Conservation (phyloP, 35 echinoderm and acorn worm genomes). For the Amphiura filiformis region DNA sequence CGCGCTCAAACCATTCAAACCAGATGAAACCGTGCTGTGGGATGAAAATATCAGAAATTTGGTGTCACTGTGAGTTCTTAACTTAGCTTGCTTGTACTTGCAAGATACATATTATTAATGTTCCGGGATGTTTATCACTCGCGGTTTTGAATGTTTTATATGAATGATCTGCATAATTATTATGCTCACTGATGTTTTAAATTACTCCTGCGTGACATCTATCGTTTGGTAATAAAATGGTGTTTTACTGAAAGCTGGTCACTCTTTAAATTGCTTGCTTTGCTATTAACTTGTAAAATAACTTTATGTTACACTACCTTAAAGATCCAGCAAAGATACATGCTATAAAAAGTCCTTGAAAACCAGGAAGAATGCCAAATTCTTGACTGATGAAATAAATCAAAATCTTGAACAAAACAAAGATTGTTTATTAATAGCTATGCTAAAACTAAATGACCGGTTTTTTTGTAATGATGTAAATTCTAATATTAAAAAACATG, state of each 20-base stretch:
- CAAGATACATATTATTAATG: background rate
- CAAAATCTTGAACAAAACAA: constrained; percentile 40
- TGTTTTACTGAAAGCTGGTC: too few relatives aligned
- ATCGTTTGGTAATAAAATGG: too few relatives aligned
- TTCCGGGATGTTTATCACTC: background rate
- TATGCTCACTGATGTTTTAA: too few relatives aligned
- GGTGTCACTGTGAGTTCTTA: background rate
- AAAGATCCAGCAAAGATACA: constrained; percentile 48
- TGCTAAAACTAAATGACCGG: too few relatives aligned
- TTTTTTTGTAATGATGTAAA: too few relatives aligned
- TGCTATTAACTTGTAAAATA: too few relatives aligned
- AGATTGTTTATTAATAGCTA: background rate
- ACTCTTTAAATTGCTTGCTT: too few relatives aligned
- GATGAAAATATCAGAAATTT: background rate
- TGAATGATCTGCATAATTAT: too few relatives aligned
- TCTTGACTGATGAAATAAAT: constrained; percentile 60
- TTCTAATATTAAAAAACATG: too few relatives aligned
- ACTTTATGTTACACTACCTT: constrained; percentile 22
- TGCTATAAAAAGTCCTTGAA: constrained; percentile 49
- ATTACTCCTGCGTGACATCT: too few relatives aligned
- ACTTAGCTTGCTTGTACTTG: background rate
- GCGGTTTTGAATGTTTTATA: background rate
- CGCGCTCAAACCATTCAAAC: background rate
- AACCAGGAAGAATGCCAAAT: constrained; percentile 33
- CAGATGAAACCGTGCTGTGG: background rate